Evolutionary conservation across 1,140 invertebrate genomes (phyloP).

Genomic region (Pogonus chalceus): DNA sequence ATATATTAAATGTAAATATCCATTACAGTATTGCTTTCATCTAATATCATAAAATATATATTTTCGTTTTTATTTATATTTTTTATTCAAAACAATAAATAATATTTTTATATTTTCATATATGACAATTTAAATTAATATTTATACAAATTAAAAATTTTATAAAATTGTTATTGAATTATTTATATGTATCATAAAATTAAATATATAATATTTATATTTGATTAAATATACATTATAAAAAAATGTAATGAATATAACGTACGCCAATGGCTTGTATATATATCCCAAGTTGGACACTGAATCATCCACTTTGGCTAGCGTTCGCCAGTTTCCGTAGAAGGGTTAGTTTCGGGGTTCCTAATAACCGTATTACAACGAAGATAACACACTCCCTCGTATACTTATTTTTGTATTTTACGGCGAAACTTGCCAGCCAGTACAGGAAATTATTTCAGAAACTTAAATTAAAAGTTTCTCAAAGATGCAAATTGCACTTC

Average conservation of each 20-base stretch:
- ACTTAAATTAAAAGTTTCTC: conserved; percentile 1
- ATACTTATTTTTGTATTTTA: conserved; percentile 5
- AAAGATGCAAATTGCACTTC: background rate
- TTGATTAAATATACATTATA: no score
- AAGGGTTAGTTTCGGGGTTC: conserved; percentile 1
- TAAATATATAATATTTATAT: no score
- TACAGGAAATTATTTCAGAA: conserved; percentile 1
- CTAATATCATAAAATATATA: no score
- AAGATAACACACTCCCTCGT: background rate
- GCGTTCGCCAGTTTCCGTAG: background rate
- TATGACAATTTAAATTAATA: no score
- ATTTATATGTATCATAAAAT: background rate
- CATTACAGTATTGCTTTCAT: no score
- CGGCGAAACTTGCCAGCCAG: background rate
- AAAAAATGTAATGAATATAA: background rate
- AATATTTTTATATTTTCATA: no score
- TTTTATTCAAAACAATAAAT: no score
- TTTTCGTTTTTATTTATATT: no score
- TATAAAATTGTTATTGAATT: background rate
- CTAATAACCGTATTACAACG: background rate
- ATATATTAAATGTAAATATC: no score
- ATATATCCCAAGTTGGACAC: no score
- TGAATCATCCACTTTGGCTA: no score
- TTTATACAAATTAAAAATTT: background rate
- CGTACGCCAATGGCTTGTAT: background rate